Evolutionary conservation across 2,113 vertebrate genomes (phyloP).

Genomic region (Dicerorhinus sumatrensis): DNA sequence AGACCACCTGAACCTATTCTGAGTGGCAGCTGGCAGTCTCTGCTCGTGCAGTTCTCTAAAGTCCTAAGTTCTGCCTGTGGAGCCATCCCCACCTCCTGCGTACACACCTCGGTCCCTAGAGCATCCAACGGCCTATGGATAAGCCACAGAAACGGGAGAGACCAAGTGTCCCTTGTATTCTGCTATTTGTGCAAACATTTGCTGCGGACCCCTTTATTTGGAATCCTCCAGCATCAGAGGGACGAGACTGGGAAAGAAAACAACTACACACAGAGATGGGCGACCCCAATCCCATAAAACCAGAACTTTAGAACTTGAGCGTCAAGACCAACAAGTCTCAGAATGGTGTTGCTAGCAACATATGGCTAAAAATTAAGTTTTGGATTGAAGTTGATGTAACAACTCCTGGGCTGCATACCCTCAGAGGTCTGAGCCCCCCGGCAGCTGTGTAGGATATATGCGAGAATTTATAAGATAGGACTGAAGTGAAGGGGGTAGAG

Average conservation of each 20-base stretch:
- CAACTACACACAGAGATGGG: neutral
- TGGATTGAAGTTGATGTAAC: neutral
- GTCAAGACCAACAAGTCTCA: neutral
- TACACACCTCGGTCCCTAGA: neutral
- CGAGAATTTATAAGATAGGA: neutral
- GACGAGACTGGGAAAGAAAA: neutral
- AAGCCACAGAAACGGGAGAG: neutral
- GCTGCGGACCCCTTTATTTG: neutral
- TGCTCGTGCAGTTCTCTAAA: neutral
- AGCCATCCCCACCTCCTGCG: neutral
- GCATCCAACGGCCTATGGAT: no score
- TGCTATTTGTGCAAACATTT: neutral
- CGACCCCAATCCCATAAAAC: neutral
- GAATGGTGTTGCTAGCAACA: neutral
- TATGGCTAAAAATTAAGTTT: neutral
- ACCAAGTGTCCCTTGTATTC: neutral
- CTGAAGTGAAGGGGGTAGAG: neutral
- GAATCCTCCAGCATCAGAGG: neutral
- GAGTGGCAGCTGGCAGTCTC: neutral
- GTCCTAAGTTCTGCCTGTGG: neutral
- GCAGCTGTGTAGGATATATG: rapidly evolving
- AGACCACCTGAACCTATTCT: neutral
- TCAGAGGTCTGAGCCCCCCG: neutral
- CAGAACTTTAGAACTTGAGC: neutral
- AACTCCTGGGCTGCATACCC: neutral